phyloP scores from a whole-genome alignment of 2,888 invertebrate species.

The Heliconius erato region DNA sequence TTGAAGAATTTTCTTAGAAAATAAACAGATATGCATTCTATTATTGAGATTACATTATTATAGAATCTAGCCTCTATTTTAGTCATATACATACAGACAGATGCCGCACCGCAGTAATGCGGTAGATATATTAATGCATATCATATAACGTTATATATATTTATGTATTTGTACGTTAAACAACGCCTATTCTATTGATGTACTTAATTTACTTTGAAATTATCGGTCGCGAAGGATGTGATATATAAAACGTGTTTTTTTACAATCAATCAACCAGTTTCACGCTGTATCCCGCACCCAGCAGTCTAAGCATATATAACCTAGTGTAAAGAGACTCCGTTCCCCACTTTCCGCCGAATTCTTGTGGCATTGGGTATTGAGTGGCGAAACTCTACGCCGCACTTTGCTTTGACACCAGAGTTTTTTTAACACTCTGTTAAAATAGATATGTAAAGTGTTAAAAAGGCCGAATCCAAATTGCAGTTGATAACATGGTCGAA shows the following conservation, averaged over 20 bases:
- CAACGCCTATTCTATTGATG: conserved; percentile 12
- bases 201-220: neutral
- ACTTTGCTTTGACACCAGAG: too few relatives aligned
- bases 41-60: conserved; percentile 15
- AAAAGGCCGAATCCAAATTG: neutral
- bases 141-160: conserved; percentile 12
- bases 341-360: too few relatives aligned
- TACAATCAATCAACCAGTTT: neutral
- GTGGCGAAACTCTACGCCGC: too few relatives aligned
- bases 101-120: conserved; percentile 14
- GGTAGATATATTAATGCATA: conserved; percentile 33
- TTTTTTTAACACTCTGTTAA: neutral
- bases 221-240: neutral
- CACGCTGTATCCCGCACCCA: too few relatives aligned
- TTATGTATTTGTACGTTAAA: too few relatives aligned
- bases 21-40: conserved; percentile 33
- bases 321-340: too few relatives aligned
- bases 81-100: conserved; percentile 23
- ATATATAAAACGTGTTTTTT: neutral
- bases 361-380: too few relatives aligned
- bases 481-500: neutral
- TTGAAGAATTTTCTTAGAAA: conserved; percentile 23
- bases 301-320: too few relatives aligned
- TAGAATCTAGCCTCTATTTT: conserved; percentile 26
- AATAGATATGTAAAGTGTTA: neutral